These are phyloP conservation scores for Sinocyclocheilus grahami DNA, from an alignment of 2,113 vertebrate genomes.

Conservation along the genomic window DNA sequence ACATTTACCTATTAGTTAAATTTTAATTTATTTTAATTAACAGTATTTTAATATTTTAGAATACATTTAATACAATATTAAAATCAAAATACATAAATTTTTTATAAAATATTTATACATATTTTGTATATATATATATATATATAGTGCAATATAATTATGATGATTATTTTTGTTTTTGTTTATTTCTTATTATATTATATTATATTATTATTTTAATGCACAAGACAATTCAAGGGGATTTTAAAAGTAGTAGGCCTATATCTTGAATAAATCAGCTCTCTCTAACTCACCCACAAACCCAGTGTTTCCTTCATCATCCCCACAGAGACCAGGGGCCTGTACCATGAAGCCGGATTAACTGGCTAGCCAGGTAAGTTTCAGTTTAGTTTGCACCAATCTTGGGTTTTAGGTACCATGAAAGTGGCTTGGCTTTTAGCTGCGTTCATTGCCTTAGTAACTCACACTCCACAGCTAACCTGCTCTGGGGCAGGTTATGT, in stretches of 20 bases:
- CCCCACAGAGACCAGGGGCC: neutral
- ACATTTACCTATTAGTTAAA: neutral
- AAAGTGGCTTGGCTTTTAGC: too few species aligned
- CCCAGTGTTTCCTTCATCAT: neutral
- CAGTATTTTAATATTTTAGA: neutral
- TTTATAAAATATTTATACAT: neutral
- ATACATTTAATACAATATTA: neutral
- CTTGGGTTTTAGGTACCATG: too few species aligned
- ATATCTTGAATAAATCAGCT: neutral
- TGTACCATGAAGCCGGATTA: too few species aligned
- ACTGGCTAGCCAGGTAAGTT: too few species aligned
- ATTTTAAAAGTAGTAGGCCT: neutral
- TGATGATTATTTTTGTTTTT: too few species aligned
- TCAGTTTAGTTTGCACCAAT: too few species aligned
- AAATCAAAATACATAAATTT: neutral
- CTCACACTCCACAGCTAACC: too few species aligned
- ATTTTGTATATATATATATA: too few species aligned
- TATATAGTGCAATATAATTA: too few species aligned
- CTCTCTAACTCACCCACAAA: neutral
- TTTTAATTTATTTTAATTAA: neutral
- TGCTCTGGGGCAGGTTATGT: too few species aligned
- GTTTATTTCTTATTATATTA: too few species aligned
- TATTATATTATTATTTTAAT: neutral
- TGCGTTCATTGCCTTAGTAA: too few species aligned
- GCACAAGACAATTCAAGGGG: neutral